Conservation (phyloP, 35 echinoderm and acorn worm genomes). For the Ophioderma brevispina region DNA sequence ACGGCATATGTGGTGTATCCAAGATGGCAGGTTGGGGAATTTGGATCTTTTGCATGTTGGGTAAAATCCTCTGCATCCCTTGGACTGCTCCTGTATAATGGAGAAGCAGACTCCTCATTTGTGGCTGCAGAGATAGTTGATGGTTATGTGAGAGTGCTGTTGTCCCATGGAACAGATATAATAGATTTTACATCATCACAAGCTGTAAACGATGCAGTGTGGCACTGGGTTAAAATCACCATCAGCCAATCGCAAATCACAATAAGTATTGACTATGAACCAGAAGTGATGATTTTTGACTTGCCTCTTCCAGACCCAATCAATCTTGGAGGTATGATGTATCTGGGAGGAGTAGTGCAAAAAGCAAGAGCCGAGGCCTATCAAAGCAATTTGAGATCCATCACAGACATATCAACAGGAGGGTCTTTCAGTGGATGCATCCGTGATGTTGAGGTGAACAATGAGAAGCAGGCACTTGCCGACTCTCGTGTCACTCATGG, state of each 20-base stretch:
- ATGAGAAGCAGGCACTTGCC: constrained; percentile 64
- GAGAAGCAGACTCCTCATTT: constrained; percentile 45
- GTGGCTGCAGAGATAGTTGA: constrained; percentile 76
- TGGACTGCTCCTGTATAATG: constrained; percentile 84
- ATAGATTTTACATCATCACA: constrained; percentile 68
- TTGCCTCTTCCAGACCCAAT: constrained; percentile 1
- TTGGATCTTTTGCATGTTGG: constrained; percentile 90
- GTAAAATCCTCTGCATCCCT: constrained; percentile 66
- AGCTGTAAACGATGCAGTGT: constrained; percentile 56
- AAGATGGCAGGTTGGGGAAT: constrained; percentile 71
- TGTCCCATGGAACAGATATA: constrained; percentile 46
- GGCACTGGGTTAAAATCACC: constrained; percentile 85
- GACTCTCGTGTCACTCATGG: constrained; percentile 82
- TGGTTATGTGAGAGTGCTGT: constrained; percentile 72
- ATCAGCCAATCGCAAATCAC: constrained; percentile 40
- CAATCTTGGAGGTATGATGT: constrained; percentile 58
- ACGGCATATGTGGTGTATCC: constrained; percentile 82
- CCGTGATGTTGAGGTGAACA: constrained; percentile 86
- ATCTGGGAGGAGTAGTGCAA: constrained; percentile 88
- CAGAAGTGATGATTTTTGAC: constrained; percentile 54
- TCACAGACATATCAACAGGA: constrained; percentile 67
- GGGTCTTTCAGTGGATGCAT: constrained; percentile 92
- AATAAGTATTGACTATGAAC: constrained; percentile 83
- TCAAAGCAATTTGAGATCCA: constrained; percentile 55
- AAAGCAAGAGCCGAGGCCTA: constrained; percentile 70